Evolutionary conservation across 2,113 vertebrate species (phyloP).

Genomic region (Motacilla alba): DNA sequence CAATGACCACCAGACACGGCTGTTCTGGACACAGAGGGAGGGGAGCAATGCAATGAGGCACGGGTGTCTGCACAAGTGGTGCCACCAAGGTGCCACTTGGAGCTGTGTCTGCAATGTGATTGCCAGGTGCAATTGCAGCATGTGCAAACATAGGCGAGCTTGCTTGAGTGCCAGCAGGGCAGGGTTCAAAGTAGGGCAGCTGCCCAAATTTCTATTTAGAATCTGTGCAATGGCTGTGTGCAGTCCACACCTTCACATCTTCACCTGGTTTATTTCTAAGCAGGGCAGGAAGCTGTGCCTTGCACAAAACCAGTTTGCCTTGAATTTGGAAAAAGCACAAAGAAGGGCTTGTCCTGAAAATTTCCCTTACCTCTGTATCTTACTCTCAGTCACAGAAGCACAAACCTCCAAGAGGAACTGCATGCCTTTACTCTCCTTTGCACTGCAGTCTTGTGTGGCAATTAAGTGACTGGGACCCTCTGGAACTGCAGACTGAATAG

Average conservation of each 20-base stretch:
- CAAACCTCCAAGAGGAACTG: background rate
- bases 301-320: background rate
- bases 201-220: background rate
- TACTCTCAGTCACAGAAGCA: background rate
- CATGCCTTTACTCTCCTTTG: background rate
- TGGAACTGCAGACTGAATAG: background rate
- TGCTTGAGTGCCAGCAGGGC: background rate
- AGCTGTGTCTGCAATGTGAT: background rate
- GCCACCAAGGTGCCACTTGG: background rate
- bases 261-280: background rate
- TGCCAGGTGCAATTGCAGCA: background rate
- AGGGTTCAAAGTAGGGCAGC: background rate
- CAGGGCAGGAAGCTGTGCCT: background rate
- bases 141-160: background rate
- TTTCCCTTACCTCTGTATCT: background rate
- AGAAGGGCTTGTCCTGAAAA: background rate
- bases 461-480: background rate
- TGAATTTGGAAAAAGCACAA: background rate
- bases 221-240: background rate
- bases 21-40: background rate
- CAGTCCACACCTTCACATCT: background rate
- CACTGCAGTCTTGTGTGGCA: background rate
- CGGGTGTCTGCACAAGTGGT: background rate
- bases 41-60: background rate
- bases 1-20: accelerated